Percentiles rank a stretch among this genome's conserved stretches.
Evolutionary conservation across 2,797 vertebrate species (phyloP).

Genomic region (Psittacula derbiana): DNA sequence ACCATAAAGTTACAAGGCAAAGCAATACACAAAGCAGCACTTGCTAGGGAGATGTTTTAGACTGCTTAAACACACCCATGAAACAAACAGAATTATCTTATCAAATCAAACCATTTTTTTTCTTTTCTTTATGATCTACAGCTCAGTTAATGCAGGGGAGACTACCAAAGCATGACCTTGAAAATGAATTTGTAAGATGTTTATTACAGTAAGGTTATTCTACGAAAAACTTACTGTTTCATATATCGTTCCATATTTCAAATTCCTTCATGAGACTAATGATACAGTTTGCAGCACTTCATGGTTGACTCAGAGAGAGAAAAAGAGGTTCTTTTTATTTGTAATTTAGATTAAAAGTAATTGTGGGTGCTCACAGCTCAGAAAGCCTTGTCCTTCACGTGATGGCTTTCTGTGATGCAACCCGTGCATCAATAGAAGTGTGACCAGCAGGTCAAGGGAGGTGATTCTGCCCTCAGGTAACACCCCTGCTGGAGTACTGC

Average conservation of each 20-base stretch:
- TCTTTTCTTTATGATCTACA: background rate
- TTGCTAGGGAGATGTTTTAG: background rate
- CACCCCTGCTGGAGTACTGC: background rate
- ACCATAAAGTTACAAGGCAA: background rate
- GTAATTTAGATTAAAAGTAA: background rate
- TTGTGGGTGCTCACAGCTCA: background rate
- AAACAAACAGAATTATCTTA: background rate
- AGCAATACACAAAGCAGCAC: background rate
- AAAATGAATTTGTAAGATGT: background rate
- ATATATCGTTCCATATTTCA: background rate
- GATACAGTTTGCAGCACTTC: background rate
- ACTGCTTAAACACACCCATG: background rate
- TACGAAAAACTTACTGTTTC: background rate
- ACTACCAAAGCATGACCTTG: background rate
- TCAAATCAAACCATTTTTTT: background rate
- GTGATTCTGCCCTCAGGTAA: background rate
- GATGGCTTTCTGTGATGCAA: background rate
- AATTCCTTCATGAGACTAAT: background rate
- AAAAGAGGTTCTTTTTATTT: background rate
- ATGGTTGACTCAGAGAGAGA: background rate
- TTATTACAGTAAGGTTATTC: background rate
- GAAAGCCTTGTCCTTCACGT: background rate
- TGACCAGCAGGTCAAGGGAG: background rate
- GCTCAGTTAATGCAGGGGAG: background rate
- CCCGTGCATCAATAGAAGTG: background rate